Evolutionary conservation across 1,140 invertebrate genomes (phyloP).

Genomic region (Uloborus diversus): DNA sequence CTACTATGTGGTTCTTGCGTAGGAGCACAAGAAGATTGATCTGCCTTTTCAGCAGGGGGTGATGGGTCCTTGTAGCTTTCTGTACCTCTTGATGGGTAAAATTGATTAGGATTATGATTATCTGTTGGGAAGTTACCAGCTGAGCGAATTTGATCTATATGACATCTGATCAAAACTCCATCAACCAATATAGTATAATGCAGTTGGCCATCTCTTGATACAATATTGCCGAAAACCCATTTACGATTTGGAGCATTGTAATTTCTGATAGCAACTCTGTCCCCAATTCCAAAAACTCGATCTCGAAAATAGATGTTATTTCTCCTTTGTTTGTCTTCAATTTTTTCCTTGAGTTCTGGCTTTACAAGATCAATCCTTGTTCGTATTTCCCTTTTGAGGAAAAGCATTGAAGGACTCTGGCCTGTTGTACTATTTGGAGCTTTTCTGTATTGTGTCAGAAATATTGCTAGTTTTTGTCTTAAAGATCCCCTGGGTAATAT

Average conservation of each 20-base stretch:
- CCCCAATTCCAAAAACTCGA: neutral
- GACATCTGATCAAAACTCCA: neutral
- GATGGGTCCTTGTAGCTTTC: no score
- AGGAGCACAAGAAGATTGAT: no score
- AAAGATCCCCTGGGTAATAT: neutral
- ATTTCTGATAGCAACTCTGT: neutral
- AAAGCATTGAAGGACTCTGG: neutral
- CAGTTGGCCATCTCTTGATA: neutral
- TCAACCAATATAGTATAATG: neutral
- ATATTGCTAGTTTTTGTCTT: neutral
- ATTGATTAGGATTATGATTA: no score
- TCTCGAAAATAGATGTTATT: neutral
- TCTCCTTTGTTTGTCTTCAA: neutral
- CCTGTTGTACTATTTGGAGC: neutral
- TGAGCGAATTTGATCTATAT: neutral
- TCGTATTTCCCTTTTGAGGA: neutral
- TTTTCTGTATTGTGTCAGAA: neutral
- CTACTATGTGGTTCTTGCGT: no score
- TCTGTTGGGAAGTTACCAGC: no score
- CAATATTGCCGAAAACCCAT: neutral
- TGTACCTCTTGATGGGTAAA: no score
- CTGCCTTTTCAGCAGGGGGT: no score
- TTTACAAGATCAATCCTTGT: neutral
- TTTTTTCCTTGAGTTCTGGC: neutral
- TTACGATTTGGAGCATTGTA: neutral